Conservation (phyloP, 2,113 vertebrate species). For the Burhinus bistriatus region DNA sequence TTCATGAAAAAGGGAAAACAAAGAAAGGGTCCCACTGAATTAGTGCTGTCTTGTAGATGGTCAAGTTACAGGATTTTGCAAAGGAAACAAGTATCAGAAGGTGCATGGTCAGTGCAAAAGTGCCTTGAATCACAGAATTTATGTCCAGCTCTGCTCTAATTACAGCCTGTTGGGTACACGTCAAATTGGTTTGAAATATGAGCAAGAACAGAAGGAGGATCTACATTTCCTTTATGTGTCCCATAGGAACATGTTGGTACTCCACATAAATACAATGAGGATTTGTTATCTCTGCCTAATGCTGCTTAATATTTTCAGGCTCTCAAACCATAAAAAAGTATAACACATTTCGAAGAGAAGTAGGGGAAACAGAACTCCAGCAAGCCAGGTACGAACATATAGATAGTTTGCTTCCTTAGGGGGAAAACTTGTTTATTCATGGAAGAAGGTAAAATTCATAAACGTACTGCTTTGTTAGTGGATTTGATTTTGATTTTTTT, state of each 20-base stretch:
- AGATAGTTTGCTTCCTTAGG: neutral
- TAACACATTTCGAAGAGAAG: neutral
- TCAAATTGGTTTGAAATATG: neutral
- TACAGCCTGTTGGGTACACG: neutral
- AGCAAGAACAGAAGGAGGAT: neutral
- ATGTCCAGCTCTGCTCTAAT: neutral
- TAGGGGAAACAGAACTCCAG: neutral
- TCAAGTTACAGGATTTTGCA: neutral
- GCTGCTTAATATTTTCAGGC: neutral
- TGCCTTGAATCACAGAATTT: neutral
- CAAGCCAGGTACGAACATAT: neutral
- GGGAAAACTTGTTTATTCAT: neutral
- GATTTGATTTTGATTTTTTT: neutral
- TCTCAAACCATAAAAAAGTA: neutral
- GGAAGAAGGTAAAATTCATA: neutral
- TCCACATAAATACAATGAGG: neutral
- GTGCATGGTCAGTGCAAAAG: neutral
- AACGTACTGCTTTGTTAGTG: neutral
- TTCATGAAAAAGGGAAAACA: neutral
- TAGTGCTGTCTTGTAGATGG: neutral
- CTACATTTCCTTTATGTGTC: neutral
- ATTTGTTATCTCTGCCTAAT: neutral
- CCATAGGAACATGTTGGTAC: neutral
- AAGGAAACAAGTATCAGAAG: neutral
- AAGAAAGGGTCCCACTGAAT: neutral